Conservation (phyloP, 2,888 invertebrate genomes). For the Muscina levida region DNA sequence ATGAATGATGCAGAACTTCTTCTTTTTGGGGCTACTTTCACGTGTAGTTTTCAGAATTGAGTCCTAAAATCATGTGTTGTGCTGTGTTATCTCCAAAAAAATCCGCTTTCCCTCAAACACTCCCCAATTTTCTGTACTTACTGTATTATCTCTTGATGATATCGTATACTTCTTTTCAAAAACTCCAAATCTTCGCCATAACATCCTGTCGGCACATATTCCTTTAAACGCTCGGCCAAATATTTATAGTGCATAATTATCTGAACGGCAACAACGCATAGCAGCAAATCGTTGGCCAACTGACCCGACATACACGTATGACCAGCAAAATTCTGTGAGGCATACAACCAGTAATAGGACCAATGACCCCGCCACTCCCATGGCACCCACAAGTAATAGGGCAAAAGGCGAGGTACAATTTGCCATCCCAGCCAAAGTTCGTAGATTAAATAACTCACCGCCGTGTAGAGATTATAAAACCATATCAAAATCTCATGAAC, state of each 20-base stretch:
- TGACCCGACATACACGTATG: constrained; percentile 72
- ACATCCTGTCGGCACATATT: constrained; percentile 57
- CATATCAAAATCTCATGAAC: constrained; percentile 72
- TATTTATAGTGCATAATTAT: constrained; percentile 77
- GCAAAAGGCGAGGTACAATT: constrained; percentile 68
- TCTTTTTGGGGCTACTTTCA: no score
- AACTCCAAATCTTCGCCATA: constrained; percentile 65
- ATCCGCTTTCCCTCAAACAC: no score
- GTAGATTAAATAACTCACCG: constrained; percentile 70
- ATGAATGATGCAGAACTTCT: no score
- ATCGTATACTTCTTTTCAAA: constrained; percentile 66
- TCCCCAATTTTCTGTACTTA: no score
- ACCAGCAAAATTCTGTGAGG: constrained; percentile 71
- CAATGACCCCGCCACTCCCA: constrained; percentile 72
- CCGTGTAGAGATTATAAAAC: constrained; percentile 75
- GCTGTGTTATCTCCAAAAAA: no score
- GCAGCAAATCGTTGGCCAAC: constrained; percentile 74
- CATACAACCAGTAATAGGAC: constrained; percentile 71
- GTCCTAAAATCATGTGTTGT: no score
- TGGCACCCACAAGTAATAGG: constrained; percentile 73
- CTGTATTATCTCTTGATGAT: constrained; percentile 71
- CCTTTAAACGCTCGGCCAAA: constrained; percentile 67
- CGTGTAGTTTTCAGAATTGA: no score
- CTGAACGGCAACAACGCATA: constrained; percentile 73
- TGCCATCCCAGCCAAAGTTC: constrained; percentile 68